Evolutionary conservation across 2,888 invertebrate genomes (phyloP), one percentile per base, ranked within the genome.

Genomic region (Cephalotes varians): DNA sequence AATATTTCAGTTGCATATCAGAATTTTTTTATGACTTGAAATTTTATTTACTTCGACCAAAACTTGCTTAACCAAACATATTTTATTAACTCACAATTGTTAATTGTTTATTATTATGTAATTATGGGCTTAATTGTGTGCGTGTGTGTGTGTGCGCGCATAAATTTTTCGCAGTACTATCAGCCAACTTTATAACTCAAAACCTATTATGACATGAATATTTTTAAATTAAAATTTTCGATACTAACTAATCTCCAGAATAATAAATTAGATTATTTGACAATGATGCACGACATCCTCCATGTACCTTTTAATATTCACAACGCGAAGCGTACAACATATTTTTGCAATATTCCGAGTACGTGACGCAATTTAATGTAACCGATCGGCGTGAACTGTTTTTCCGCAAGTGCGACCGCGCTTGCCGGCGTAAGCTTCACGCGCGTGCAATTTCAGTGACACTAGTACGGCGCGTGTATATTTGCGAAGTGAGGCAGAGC

Each of bases 391-490:
- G 51, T 28, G 56, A 77, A 80, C 47, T 44, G 49, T 49, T 49
- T 49, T 49, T 64, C 56, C 40, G 44, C 18, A 47, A 67, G 76
- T 82, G 65, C 83, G 81, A 84, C 81, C 81, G 88, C 76, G 82
- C 76, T 80, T 44, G 37, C 64, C 25, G 60, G 71, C 56, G 49
- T 74, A 79, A 87, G 77, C 85, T 82, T 73, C 82, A 25, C 69
- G 56, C 54, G 71, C 73, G 77, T 31, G 87, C 83, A 81, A 81
- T 86, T 82, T 67, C 82, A 40, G 72, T 40, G 88, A 87, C 88
- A 83, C 81, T 86, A 72, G 81, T 83, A 85, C 54, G 47, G 34
- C 56, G 51, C 44, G 40, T 56, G 65, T 89, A 82, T 81, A 85
- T 85, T 81, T 56, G 87, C 79, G 67, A 25, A 65, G 65, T 74